These are phyloP conservation scores for Sitta europaea DNA, from an alignment of 2,113 vertebrate species.

Conservation along the genomic window DNA sequence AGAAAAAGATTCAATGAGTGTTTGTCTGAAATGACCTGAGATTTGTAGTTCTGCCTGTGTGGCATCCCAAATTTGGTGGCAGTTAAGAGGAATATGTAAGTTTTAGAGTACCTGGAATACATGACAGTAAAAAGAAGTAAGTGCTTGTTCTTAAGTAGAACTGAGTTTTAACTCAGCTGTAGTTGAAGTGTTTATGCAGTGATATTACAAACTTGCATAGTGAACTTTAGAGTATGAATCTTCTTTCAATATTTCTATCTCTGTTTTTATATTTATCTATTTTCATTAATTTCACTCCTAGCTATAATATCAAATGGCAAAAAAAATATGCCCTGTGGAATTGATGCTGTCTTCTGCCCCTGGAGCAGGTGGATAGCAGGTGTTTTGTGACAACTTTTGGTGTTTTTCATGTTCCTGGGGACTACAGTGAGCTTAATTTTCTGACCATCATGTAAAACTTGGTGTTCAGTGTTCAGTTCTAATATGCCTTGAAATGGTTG, in stretches of 20 bases:
- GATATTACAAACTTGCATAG: background rate
- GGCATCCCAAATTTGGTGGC: background rate
- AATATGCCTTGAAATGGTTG: background rate
- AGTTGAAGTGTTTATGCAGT: background rate
- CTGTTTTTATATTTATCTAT: background rate
- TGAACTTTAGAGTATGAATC: background rate
- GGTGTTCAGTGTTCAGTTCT: background rate
- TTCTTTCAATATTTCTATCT: background rate
- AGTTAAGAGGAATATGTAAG: background rate
- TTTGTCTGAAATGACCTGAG: background rate
- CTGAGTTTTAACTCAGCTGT: background rate
- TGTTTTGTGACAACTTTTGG: accelerated
- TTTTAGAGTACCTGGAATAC: background rate
- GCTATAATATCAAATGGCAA: background rate
- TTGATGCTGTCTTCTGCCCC: background rate
- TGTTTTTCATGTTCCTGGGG: background rate
- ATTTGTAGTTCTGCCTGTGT: background rate
- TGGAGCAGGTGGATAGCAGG: background rate
- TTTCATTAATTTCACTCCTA: background rate
- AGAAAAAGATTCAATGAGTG: background rate
- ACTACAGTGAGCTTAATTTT: background rate
- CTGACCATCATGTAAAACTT: background rate
- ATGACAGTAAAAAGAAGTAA: background rate
- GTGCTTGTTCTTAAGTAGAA: background rate
- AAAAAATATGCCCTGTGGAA: background rate